phyloP scores from a whole-genome alignment of 2,888 invertebrate genomes.

The Eupithecia vulgata region DNA sequence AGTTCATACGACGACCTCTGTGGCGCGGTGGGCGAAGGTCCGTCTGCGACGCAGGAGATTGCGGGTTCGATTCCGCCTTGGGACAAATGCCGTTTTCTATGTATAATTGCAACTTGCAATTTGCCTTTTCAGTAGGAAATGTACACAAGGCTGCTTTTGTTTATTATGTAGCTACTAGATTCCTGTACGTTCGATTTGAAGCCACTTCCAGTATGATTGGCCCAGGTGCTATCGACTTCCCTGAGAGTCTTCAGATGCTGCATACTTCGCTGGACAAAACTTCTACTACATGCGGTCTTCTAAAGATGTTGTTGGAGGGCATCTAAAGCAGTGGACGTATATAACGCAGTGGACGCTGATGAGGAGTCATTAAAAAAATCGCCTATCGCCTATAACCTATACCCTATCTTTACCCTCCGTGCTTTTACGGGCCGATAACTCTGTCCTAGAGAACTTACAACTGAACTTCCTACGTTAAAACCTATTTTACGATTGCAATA shows the following conservation, averaged over 20 bases:
- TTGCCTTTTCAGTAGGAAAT: too few relatives aligned
- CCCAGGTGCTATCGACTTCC: background rate
- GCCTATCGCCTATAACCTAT: constrained; percentile 16
- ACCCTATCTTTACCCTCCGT: constrained; percentile 18
- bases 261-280: background rate
- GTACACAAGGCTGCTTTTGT: background rate
- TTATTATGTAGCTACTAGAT: background rate
- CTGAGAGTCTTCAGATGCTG: background rate
- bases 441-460: constrained; percentile 55
- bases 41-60: too few relatives aligned
- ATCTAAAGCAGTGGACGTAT: too few relatives aligned
- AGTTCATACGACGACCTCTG: too few relatives aligned
- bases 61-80: too few relatives aligned
- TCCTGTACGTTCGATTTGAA: background rate
- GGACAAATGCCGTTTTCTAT: too few relatives aligned
- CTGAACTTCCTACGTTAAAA: constrained; percentile 61
- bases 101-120: too few relatives aligned
- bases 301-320: too few relatives aligned
- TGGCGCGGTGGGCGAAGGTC: too few relatives aligned
- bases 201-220: too few relatives aligned
- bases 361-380: background rate
- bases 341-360: background rate
- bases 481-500: constrained; percentile 65
- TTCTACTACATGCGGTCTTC: background rate
- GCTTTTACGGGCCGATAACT: constrained; percentile 55